Evolutionary conservation across 1,140 invertebrate genomes (phyloP).

Genomic region (Chrysomallon squamiferum): DNA sequence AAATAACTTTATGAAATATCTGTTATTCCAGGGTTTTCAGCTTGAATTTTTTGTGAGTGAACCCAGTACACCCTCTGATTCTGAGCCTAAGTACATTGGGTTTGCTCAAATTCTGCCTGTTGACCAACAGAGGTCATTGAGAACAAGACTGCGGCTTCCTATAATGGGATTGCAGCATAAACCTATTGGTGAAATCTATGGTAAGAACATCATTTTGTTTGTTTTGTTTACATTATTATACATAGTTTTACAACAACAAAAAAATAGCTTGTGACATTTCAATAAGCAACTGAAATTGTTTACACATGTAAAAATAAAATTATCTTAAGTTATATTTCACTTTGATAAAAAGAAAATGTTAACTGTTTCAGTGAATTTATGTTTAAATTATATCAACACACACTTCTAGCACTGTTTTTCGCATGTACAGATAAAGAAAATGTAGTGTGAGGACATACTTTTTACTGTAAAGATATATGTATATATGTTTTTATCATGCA

Average conservation of each 20-base stretch:
- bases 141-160: constrained; percentile 80
- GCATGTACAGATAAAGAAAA: too few relatives aligned
- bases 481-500: too few relatives aligned
- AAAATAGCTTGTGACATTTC: not conserved
- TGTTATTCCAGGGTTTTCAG: constrained; percentile 69
- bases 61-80: not conserved
- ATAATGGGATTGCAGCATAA: constrained; percentile 84
- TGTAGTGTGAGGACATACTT: too few relatives aligned
- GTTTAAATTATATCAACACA: too few relatives aligned
- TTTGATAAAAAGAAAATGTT: not conserved
- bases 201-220: constrained; percentile 45
- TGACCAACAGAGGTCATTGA: constrained; percentile 74
- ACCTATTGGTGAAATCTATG: constrained; percentile 78
- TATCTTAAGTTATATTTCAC: not conserved
- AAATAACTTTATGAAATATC: too few relatives aligned
- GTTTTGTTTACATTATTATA: not conserved
- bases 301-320: not conserved
- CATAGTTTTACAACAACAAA: not conserved
- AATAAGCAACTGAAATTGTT: not conserved
- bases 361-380: not conserved
- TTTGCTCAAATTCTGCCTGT: constrained; percentile 83
- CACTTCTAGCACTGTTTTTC: too few relatives aligned
- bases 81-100: constrained; percentile 74
- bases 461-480: too few relatives aligned
- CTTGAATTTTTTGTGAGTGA: constrained; percentile 72